Evolutionary conservation across 1,140 invertebrate genomes (phyloP), one percentile per base, ranked within the genome.

Genomic region (Eupeodes corollae): DNA sequence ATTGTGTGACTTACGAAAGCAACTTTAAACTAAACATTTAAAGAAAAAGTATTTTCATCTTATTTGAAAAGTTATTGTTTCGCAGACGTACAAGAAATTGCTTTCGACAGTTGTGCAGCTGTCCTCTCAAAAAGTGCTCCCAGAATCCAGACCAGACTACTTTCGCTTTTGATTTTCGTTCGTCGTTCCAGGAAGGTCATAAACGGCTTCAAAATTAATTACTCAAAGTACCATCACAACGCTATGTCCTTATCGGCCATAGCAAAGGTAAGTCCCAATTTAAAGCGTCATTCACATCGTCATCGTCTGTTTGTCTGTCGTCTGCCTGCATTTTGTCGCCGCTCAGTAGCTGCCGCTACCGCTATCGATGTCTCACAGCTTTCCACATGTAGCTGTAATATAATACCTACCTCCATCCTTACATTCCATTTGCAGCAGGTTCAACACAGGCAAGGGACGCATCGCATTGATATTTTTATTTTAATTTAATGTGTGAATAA

Each of bases 201-300:
- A 44, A 68, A 62, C 59, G 62, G 64, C 64, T 61, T 61, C 64
- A 68, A 68, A 58, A 68, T 68, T 66, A 68, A 68, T 48, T 68
- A 68, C 54, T 68, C 65, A 62, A 68, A 68, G 65, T 68, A 68
- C 52, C 63, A 66, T 53, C 65, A 68, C 50, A 68, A 68, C 62
- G 65, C 65, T 64, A 68, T 68, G 65, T 67, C 64, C 57, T 53
- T 68, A 43, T 68, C 65, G 62, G 65, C 65, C 59, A 68, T 68
- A 66, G 64, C 65, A 38, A 68, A 68, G 62, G 65, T 68, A 61
- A 67, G 63, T 58, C 18, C 15, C 11, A 8, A 26, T n/a, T n/a
- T n/a, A n/a, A n/a, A n/a, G n/a, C n/a, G n/a, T 5, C 21, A 26
- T 26, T 26, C 8, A 26, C n/a, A 26, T 3, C 21, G 21, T 26